Conservation (phyloP, 2,113 vertebrate genomes). For the Rhinopithecus roxellana region DNA sequence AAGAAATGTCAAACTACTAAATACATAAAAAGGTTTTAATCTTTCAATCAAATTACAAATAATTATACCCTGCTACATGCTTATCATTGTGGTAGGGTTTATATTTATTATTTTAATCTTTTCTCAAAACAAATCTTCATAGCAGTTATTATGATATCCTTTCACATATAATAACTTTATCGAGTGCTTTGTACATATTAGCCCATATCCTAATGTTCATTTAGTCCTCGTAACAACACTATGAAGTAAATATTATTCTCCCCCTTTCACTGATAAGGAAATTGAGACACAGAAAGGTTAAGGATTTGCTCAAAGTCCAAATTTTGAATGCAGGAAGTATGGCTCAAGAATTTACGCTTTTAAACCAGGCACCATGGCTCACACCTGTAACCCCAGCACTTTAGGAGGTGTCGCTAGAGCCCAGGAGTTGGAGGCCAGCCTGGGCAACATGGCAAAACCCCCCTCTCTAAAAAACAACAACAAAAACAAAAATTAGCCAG, state of each 20-base stretch:
- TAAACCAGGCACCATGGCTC: too few relatives aligned
- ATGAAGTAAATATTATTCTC: not conserved
- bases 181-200: not conserved
- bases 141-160: not conserved
- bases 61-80: not conserved
- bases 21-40: constrained; percentile 63
- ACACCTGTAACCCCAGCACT: too few relatives aligned
- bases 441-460: too few relatives aligned
- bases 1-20: constrained; percentile 59
- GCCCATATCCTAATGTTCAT: not conserved
- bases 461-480: too few relatives aligned
- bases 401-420: too few relatives aligned
- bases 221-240: not conserved
- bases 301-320: not conserved
- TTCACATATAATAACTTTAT: not conserved
- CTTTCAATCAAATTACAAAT: constrained; percentile 49
- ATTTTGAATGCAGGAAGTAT: constrained; percentile 30
- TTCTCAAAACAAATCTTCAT: constrained; percentile 26
- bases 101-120: constrained; percentile 21
- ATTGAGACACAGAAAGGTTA: not conserved
- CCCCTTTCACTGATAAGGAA: not conserved
- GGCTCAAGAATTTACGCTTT: not conserved
- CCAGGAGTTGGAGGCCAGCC: too few relatives aligned
- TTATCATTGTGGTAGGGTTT: not conserved
- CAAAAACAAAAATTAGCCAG: too few relatives aligned